Evolutionary conservation across 2,888 invertebrate species (phyloP).

Genomic region (Carpatolechia fugitivella): DNA sequence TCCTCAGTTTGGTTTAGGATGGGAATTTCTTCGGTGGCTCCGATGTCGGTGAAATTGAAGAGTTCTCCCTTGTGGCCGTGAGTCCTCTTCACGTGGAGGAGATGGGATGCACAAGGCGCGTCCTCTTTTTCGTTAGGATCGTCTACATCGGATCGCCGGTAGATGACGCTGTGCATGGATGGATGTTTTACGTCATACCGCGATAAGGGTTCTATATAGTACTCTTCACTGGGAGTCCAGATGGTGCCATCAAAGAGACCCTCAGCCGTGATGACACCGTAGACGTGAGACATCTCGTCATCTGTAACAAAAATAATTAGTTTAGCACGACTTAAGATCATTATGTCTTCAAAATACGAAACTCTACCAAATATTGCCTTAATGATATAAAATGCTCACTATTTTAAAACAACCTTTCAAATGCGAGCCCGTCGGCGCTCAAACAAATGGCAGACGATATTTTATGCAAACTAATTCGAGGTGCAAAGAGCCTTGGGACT

Average conservation of each 20-base stretch:
- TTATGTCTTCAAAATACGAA: too few relatives aligned
- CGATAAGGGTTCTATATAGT: constrained; percentile 89
- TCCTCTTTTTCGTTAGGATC: constrained; percentile 59
- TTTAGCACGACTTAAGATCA: background rate
- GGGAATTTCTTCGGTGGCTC: constrained; percentile 44
- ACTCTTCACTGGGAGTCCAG: constrained; percentile 86
- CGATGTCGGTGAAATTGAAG: constrained; percentile 59
- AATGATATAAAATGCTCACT: constrained; percentile 10
- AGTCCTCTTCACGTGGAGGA: constrained; percentile 73
- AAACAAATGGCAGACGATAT: constrained; percentile 66
- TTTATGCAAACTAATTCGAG: constrained; percentile 73
- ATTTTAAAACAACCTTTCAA: constrained; percentile 43
- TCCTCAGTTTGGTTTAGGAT: constrained; percentile 60
- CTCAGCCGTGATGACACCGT: constrained; percentile 91
- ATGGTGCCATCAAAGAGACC: constrained; percentile 95
- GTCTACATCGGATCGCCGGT: constrained; percentile 88
- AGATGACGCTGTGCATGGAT: constrained; percentile 89
- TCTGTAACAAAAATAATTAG: constrained; percentile 75
- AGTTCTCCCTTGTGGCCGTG: constrained; percentile 57
- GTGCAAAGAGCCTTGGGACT: constrained; percentile 67
- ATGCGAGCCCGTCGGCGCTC: constrained; percentile 46
- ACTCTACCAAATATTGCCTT: too few relatives aligned
- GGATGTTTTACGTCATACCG: constrained; percentile 80
- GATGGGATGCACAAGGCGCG: constrained; percentile 80
- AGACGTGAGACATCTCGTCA: constrained; percentile 89